phyloP scores from a whole-genome alignment of 2,113 vertebrate genomes.

The Alaudala cheleensis region DNA sequence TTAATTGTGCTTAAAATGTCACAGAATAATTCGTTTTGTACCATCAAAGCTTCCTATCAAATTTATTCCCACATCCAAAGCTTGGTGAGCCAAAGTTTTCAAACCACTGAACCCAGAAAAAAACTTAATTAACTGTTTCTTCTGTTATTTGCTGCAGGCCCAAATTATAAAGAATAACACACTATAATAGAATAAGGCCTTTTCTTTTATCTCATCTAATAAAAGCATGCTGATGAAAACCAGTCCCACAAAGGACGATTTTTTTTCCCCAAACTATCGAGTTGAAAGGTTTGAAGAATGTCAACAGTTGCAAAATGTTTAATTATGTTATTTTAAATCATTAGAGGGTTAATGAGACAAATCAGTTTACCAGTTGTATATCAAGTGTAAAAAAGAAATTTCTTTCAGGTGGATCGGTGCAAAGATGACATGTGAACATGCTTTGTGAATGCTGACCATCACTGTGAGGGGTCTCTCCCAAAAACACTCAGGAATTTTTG shows the following conservation, averaged over 20 bases:
- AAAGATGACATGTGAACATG: neutral
- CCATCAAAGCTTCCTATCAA: conserved; percentile 27
- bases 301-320: neutral
- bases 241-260: neutral
- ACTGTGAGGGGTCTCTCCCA: neutral
- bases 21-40: conserved; percentile 55
- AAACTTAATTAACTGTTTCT: conserved; percentile 46
- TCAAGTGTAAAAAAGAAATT: neutral
- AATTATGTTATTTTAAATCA: neutral
- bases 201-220: neutral
- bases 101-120: conserved; percentile 50
- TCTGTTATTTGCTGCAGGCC: neutral
- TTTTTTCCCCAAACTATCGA: neutral
- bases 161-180: neutral
- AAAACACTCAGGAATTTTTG: neutral
- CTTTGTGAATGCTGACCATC: neutral
- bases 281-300: neutral
- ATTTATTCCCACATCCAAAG: conserved; percentile 41
- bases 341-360: neutral
- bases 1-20: conserved; percentile 65
- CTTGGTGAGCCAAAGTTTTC: conserved; percentile 17
- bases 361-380: neutral
- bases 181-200: neutral
- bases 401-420: neutral
- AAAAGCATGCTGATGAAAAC: neutral